Percentiles rank a stretch among this genome's conserved stretches.
phyloP scores from a whole-genome alignment of 1,140 invertebrate species.

The Brachionus sp. region DNA sequence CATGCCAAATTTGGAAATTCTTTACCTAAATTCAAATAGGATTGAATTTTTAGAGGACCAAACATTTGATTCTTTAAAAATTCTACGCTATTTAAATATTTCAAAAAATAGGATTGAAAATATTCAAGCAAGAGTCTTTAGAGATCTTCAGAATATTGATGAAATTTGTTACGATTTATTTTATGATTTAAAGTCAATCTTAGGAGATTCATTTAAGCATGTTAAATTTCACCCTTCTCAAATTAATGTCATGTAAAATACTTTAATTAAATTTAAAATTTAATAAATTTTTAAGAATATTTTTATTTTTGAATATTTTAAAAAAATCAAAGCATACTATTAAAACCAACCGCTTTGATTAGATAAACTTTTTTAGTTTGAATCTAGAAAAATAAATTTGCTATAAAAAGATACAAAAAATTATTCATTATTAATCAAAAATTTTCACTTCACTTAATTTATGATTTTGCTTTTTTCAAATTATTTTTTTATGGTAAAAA shows the following conservation, averaged over 20 bases:
- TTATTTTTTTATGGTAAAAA: too few relatives aligned
- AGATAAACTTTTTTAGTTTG: too few relatives aligned
- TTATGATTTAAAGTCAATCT: background rate
- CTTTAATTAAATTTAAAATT: background rate
- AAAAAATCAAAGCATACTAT: background rate
- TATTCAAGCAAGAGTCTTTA: background rate
- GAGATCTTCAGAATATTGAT: background rate
- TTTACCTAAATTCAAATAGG: background rate
- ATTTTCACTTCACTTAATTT: too few relatives aligned
- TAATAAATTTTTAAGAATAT: background rate
- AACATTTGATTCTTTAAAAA: background rate
- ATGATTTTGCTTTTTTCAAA: too few relatives aligned
- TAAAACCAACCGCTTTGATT: too few relatives aligned
- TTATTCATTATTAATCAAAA: too few relatives aligned
- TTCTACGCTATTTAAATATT: background rate
- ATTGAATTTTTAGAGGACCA: background rate
- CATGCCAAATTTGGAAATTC: constrained; percentile 10
- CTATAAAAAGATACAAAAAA: too few relatives aligned
- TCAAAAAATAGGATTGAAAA: background rate
- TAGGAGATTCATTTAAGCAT: constrained; percentile 19
- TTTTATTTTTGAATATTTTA: background rate
- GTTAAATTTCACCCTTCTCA: background rate
- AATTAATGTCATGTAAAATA: background rate
- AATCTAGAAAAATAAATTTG: too few relatives aligned
- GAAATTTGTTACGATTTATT: constrained; percentile 2